Conservation (phyloP, 2,113 vertebrate species). For the Ageneiosus marmoratus region DNA sequence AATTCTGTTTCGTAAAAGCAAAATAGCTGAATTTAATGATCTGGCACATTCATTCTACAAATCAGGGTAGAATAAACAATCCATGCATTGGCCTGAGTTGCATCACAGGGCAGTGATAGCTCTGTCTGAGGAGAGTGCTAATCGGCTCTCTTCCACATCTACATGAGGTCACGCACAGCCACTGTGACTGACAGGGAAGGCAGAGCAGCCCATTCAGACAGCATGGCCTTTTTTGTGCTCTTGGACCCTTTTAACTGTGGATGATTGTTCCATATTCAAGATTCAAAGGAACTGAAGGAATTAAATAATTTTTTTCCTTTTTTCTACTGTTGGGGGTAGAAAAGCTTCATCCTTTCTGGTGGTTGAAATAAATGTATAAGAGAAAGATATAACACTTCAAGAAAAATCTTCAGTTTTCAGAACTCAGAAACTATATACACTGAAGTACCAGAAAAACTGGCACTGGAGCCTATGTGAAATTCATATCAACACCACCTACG, state of each 20-base stretch:
- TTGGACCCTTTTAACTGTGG: not conserved
- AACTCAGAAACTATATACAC: too few species aligned
- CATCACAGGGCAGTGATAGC: not conserved
- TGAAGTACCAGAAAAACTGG: too few species aligned
- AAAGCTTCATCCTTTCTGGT: not conserved
- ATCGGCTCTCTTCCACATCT: not conserved
- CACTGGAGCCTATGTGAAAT: too few species aligned
- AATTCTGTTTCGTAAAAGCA: slow-evolving; percentile 77
- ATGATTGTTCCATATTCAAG: not conserved
- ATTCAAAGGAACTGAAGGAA: not conserved
- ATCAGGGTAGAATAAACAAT: not conserved
- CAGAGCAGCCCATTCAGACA: not conserved
- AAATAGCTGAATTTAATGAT: not conserved
- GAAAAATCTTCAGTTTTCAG: too few species aligned
- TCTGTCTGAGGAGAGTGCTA: not conserved
- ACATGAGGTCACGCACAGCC: not conserved
- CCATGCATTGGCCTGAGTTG: not conserved
- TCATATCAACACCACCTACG: too few species aligned
- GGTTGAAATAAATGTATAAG: not conserved
- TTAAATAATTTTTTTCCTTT: not conserved
- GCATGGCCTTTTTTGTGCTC: not conserved
- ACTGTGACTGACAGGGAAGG: not conserved
- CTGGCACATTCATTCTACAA: not conserved
- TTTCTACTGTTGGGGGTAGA: not conserved
- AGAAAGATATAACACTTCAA: not conserved